Conservation (phyloP, 2,113 vertebrate species). For the Dendropsophus ebraccatus region DNA sequence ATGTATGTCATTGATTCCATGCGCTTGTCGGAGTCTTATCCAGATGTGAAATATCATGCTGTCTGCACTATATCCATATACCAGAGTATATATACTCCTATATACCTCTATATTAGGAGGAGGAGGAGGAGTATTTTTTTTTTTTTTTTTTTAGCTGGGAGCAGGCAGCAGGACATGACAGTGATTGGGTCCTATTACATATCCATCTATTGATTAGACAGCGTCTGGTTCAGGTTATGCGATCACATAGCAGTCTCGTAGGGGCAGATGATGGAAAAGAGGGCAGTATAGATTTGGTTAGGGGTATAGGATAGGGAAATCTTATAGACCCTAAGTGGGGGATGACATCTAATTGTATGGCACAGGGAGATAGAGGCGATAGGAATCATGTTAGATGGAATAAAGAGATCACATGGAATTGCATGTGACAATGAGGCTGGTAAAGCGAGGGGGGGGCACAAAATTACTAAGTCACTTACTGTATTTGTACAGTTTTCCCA, state of each 20-base stretch:
- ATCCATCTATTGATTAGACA: constrained; percentile 42
- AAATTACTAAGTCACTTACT: no score
- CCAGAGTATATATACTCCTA: no score
- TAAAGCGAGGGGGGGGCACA: not conserved
- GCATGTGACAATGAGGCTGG: not conserved
- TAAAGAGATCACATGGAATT: not conserved
- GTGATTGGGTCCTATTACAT: constrained; percentile 26
- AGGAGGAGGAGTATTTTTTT: not conserved
- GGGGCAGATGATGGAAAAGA: constrained; percentile 23
- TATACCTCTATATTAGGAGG: no score
- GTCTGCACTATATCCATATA: not conserved
- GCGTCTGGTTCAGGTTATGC: constrained; percentile 25
- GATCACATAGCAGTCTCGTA: constrained; percentile 35
- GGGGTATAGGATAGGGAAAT: not conserved
- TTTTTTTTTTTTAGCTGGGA: not conserved
- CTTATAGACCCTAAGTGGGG: not conserved
- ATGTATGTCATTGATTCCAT: not conserved
- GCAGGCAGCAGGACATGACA: not conserved
- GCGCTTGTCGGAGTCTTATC: not conserved
- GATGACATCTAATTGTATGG: not conserved
- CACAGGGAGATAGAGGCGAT: no score
- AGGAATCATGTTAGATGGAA: not conserved
- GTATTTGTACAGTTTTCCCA: no score
- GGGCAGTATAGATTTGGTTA: not conserved
- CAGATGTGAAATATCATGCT: not conserved